Conservation (phyloP, 1,140 invertebrate genomes). For the Drosophila sechellia region DNA sequence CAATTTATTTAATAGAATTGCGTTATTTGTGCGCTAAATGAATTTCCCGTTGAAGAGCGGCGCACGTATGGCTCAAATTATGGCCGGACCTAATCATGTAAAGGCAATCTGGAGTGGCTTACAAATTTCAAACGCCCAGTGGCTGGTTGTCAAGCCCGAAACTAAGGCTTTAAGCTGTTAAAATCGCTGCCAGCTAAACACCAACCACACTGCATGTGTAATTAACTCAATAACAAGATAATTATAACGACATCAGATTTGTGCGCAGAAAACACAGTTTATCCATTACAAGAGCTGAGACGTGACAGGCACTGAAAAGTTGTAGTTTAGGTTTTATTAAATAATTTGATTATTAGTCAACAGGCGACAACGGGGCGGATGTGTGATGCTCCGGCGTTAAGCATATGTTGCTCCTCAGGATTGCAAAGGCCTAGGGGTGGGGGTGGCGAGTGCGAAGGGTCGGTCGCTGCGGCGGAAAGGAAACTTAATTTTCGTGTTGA, state of each 20-base stretch:
- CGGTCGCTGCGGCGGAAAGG: conserved; percentile 49
- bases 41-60: conserved; percentile 30
- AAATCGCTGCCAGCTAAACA: conserved; percentile 5
- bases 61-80: conserved; percentile 19
- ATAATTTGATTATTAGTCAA: conserved; percentile 75
- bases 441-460: conserved; percentile 37
- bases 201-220: conserved; percentile 15
- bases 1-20: conserved; percentile 76
- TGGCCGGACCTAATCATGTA: conserved; percentile 14
- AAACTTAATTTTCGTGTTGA: conserved; percentile 74
- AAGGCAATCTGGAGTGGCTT: conserved; percentile 19
- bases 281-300: conserved; percentile 49
- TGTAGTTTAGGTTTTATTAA: conserved; percentile 65
- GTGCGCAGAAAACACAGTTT: conserved; percentile 56
- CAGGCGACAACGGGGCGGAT: conserved; percentile 53
- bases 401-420: conserved; percentile 26
- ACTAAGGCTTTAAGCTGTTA: conserved; percentile 23
- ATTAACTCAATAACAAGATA: conserved; percentile 65
- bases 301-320: conserved; percentile 63
- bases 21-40: conserved; percentile 52
- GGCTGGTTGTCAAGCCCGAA: background rate
- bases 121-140: conserved; percentile 10
- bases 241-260: conserved; percentile 63
- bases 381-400: conserved; percentile 30
- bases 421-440: background rate